Base-by-base conservation (phyloP, 2,113 vertebrate species). In the Xenotilapia longispinis region DNA sequence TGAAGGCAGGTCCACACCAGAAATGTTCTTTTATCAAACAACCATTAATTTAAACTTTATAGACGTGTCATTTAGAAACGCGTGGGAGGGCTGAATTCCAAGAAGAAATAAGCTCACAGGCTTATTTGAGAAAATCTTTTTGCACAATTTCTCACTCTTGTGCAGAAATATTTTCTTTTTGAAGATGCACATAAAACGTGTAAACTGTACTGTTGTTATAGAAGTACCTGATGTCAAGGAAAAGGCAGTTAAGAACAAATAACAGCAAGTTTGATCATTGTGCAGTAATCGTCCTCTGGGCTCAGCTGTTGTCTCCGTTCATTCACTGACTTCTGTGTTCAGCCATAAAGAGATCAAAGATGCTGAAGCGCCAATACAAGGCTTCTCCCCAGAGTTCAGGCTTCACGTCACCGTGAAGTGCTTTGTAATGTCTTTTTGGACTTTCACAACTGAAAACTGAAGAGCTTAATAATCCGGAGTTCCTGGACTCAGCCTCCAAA, bases 41-140 rank as follows among this genome's bases (percentile, higher is more conserved):
- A 28, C 1, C 0, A 75, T 47, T 47, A 47, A 45, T 28, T 75
- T 26, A 15, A 45, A 26, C 4, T 5, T 45, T 26, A 0, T 1
- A 36, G 2, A 65, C 19, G 6, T 65, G 9, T 38, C 4, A 2
- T 65, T 65, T 7, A 65, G 3, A 38, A 65, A 65, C 2, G 2
- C 0, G 8, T 31, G 15, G 15, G 14, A 58, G 14, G 57, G 57
- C 14, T 31, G 57, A 17, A 60, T 2, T 19, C 0, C 26, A 60
- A 2, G 26, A 31, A 58, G 2, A 63, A 36, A 36, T 1, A 36
- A 7, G 60, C 9, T 63, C 6, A 4, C 3, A 0, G 9, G 31
- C 60, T 65, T 36, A 36, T 36, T 36, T 68, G 4, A 38, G 33
- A 38, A n/a, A 65, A 3, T 21, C 19, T 19, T 33, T 60, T 60